Evolutionary conservation across 2,113 vertebrate species (phyloP).

Genomic region (Setophaga petechia): DNA sequence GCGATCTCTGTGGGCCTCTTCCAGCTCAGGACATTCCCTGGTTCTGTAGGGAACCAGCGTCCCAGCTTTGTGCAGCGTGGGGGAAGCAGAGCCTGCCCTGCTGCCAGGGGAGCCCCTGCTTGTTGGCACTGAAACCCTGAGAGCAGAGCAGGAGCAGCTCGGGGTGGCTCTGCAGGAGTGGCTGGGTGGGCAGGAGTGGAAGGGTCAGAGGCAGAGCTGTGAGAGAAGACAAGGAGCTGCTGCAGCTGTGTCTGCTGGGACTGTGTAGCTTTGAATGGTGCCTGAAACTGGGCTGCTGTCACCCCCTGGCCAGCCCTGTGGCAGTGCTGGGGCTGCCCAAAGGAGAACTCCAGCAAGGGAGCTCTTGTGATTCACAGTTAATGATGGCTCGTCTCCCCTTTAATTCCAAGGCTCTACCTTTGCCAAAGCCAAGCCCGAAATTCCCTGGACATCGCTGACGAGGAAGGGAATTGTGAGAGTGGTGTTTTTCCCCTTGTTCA

Average conservation of each 20-base stretch:
- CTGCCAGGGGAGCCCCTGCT: not conserved
- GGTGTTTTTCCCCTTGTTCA: conserved; percentile 92
- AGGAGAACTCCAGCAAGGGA: no score
- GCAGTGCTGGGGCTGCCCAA: not conserved
- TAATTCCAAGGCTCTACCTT: conserved; percentile 90
- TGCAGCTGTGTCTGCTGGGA: accelerated
- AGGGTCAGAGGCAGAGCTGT: not conserved
- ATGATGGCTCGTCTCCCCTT: not conserved
- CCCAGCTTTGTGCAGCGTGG: not conserved
- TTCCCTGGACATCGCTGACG: conserved; percentile 91
- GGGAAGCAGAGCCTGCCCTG: not conserved
- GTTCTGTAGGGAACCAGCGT: not conserved
- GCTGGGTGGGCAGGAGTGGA: not conserved
- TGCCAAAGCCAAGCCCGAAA: conserved; percentile 96
- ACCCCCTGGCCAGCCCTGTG: not conserved
- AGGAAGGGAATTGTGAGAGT: conserved; percentile 94
- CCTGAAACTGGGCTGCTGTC: not conserved
- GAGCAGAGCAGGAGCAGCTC: accelerated
- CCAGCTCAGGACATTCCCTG: not conserved
- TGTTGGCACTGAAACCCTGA: accelerated
- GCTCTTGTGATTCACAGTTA: not conserved
- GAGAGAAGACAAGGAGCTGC: accelerated
- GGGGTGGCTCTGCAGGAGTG: accelerated
- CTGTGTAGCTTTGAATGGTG: accelerated
- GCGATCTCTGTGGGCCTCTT: no score